A percentile compares a stretch with the other conserved stretches of the same genome.
Evolutionary conservation across 2,797 vertebrate genomes (phyloP).

Genomic region (Sebastes oblongus): DNA sequence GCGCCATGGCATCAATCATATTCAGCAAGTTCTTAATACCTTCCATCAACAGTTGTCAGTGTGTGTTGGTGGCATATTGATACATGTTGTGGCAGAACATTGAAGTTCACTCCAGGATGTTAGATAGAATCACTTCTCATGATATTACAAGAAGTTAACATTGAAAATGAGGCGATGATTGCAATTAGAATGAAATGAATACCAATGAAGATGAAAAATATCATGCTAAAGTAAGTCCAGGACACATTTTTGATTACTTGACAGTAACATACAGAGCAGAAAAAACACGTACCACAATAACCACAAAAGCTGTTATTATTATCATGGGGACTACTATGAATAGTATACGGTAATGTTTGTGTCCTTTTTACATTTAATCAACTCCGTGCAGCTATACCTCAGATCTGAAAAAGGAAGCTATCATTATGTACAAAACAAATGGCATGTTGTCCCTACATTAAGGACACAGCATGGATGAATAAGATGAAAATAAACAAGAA

Average conservation of each 20-base stretch:
- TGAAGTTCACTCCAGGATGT: neutral
- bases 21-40: too few relatives aligned
- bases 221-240: neutral
- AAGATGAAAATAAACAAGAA: too few relatives aligned
- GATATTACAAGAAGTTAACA: neutral
- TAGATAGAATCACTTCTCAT: neutral
- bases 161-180: neutral
- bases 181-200: neutral
- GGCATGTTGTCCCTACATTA: too few relatives aligned
- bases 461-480: too few relatives aligned
- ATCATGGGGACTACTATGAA: neutral
- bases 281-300: too few relatives aligned
- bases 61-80: neutral
- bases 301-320: too few relatives aligned
- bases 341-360: too few relatives aligned
- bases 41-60: neutral
- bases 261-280: neutral
- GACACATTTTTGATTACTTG: neutral
- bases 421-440: too few relatives aligned
- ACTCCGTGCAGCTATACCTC: too few relatives aligned
- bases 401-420: too few relatives aligned
- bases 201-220: neutral
- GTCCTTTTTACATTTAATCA: too few relatives aligned
- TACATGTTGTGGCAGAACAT: slow-evolving; percentile 28
- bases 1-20: neutral